phyloP scores from a whole-genome alignment of 2,113 vertebrate genomes.

The Leptosomus discolor region DNA sequence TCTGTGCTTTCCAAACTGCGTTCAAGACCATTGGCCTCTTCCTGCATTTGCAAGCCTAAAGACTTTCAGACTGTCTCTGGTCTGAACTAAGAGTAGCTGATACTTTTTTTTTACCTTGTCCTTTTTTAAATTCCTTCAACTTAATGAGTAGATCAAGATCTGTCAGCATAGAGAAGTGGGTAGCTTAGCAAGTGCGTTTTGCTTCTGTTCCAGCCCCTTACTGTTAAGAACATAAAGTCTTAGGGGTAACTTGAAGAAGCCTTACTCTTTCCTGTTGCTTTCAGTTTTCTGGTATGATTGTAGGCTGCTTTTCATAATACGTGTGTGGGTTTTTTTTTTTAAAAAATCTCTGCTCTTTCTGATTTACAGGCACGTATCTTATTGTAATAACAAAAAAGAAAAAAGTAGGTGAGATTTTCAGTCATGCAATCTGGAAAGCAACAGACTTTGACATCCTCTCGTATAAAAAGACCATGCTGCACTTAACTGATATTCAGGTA shows the following conservation, averaged over 20 bases:
- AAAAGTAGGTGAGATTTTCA: slow-evolving; percentile 91
- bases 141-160: background rate
- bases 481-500: slow-evolving; percentile 96
- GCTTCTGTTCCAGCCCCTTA: background rate
- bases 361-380: slow-evolving; percentile 87
- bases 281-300: background rate
- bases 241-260: background rate
- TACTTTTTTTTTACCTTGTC: background rate
- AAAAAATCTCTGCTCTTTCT: background rate
- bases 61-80: background rate
- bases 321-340: background rate
- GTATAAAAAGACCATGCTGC: slow-evolving; percentile 94
- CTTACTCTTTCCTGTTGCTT: background rate
- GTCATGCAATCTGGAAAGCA: slow-evolving; percentile 91
- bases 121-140: background rate
- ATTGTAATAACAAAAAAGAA: slow-evolving; percentile 93
- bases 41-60: background rate
- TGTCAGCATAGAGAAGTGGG: background rate
- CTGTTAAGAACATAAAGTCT: background rate
- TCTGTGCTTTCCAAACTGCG: background rate
- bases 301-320: background rate
- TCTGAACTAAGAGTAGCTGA: background rate
- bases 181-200: background rate
- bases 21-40: background rate
- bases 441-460: slow-evolving; percentile 92